Conservation (phyloP, 2,888 invertebrate species). For the Brachypalpus laphriformis region DNA sequence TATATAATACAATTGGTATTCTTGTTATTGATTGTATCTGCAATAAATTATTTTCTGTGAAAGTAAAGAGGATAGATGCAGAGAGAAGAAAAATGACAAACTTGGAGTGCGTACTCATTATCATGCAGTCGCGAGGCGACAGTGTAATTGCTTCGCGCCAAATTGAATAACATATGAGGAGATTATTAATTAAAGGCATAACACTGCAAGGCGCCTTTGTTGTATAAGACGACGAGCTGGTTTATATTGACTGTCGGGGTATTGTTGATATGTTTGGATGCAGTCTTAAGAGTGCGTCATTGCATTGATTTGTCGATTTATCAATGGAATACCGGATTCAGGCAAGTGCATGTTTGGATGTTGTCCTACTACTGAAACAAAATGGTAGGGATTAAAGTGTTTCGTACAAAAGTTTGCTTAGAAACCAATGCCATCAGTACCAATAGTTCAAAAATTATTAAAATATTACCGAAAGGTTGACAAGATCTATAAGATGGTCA, state of each 20-base stretch:
- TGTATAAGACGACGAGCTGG: conserved; percentile 42
- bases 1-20: conserved; percentile 25
- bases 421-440: no score
- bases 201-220: conserved; percentile 57
- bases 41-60: conserved; percentile 10
- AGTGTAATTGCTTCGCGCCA: conserved; percentile 58
- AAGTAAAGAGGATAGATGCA: not conserved
- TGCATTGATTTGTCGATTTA: conserved; percentile 2
- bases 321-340: conserved; percentile 25
- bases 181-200: conserved; percentile 50
- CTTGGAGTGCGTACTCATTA: conserved; percentile 65
- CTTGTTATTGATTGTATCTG: not conserved
- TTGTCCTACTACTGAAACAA: not conserved
- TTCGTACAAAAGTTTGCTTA: not conserved
- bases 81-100: conserved; percentile 7
- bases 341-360: not conserved
- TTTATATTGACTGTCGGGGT: conserved; percentile 19
- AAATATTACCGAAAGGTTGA: no score
- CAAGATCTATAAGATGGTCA: no score
- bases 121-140: conserved; percentile 44
- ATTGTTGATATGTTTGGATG: conserved; percentile 17
- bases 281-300: conserved; percentile 24
- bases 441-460: no score
- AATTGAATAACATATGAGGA: conserved; percentile 49
- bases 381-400: not conserved